Conservation (phyloP, 2,113 vertebrate genomes). For the Suricata suricatta region DNA sequence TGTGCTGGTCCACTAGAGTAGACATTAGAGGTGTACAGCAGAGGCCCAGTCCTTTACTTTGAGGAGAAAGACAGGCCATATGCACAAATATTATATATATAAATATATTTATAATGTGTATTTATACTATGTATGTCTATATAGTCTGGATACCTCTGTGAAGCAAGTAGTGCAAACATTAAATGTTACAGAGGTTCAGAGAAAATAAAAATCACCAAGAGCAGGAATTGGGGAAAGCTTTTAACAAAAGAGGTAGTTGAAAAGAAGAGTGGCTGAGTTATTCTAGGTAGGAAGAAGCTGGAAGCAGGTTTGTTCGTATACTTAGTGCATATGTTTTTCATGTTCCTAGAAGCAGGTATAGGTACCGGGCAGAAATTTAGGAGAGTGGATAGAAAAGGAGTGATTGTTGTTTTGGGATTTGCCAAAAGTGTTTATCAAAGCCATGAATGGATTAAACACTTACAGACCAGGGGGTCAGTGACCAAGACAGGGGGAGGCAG, state of each 20-base stretch:
- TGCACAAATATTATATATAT: background rate
- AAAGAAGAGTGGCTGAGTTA: background rate
- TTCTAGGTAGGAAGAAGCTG: background rate
- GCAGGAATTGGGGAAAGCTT: background rate
- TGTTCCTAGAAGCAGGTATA: background rate
- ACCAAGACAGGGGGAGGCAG: background rate
- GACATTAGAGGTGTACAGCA: background rate
- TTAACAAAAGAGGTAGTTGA: background rate
- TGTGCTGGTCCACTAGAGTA: background rate
- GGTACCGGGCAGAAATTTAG: background rate
- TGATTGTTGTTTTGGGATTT: background rate
- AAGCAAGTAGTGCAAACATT: background rate
- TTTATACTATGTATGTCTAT: background rate
- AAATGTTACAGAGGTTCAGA: background rate
- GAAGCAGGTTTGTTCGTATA: background rate
- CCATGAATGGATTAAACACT: background rate
- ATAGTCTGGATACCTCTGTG: background rate
- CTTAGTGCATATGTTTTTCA: background rate
- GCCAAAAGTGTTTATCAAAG: background rate
- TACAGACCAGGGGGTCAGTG: background rate
- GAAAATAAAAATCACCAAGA: background rate
- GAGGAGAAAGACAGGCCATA: background rate
- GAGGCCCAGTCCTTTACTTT: background rate
- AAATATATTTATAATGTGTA: no score
- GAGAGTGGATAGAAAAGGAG: background rate